A percentile compares a stretch with the other conserved stretches of the same genome.
Conservation (phyloP, 2,888 invertebrate genomes). For the Drosophila fungiperda region DNA sequence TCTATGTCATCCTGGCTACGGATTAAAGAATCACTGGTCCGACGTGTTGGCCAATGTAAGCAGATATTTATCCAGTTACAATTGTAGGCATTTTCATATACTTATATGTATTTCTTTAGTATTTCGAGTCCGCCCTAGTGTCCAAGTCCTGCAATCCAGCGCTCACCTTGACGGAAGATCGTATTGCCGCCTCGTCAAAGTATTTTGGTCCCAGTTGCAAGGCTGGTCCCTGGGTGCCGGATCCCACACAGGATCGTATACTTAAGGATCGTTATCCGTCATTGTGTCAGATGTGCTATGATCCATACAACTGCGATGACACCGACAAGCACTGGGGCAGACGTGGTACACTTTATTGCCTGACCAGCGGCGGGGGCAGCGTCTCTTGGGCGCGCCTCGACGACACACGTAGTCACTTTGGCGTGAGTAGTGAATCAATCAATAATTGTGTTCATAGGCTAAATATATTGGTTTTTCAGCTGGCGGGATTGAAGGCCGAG, state of each 20-base stretch:
- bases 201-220: slow-evolving; percentile 94
- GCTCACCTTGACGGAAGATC: slow-evolving; percentile 90
- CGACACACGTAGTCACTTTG: slow-evolving; percentile 89
- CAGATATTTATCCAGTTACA: slow-evolving; percentile 59
- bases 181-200: slow-evolving; percentile 89
- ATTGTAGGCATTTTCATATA: background rate
- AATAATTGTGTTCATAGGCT: background rate
- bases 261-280: slow-evolving; percentile 90
- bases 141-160: slow-evolving; percentile 89
- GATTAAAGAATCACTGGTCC: slow-evolving; percentile 90
- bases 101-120: slow-evolving; percentile 85
- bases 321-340: slow-evolving; percentile 94
- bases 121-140: slow-evolving; percentile 91
- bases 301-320: slow-evolving; percentile 87
- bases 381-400: slow-evolving; percentile 92
- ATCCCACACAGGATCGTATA: slow-evolving; percentile 87
- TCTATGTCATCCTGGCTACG: slow-evolving; percentile 94
- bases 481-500: slow-evolving; percentile 84
- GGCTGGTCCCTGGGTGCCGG: slow-evolving; percentile 93
- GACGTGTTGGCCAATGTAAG: slow-evolving; percentile 91
- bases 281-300: slow-evolving; percentile 90
- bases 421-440: slow-evolving; percentile 84
- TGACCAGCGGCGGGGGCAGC: slow-evolving; percentile 92
- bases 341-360: slow-evolving; percentile 92
- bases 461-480: slow-evolving; percentile 46